Percentiles rank a stretch among this genome's conserved stretches.
These are phyloP conservation scores for Enteromius argenteus DNA, from an alignment of 2,797 vertebrate genomes.

Conservation along the genomic window DNA sequence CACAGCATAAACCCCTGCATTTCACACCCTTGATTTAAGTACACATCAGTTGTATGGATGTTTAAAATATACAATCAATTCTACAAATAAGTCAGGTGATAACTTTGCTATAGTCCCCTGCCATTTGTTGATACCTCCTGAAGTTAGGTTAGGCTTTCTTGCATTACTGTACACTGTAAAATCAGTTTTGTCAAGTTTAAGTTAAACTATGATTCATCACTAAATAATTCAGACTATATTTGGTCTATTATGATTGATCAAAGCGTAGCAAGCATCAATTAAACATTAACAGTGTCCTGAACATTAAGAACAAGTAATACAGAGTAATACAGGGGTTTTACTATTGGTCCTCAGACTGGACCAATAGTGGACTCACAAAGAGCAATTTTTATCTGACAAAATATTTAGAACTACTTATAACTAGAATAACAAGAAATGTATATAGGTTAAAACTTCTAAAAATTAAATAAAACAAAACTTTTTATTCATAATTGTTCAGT, in stretches of 20 bases:
- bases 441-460: neutral
- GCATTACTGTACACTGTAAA: neutral
- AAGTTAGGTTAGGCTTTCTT: neutral
- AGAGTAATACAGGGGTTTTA: neutral
- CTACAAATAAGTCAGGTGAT: neutral
- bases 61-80: neutral
- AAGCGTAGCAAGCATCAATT: neutral
- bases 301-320: neutral
- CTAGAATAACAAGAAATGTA: neutral
- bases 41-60: neutral
- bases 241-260: neutral
- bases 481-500: neutral
- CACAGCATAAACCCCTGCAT: neutral
- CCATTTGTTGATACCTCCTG: neutral
- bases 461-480: neutral
- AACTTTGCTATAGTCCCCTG: neutral
- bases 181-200: neutral
- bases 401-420: neutral
- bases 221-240: neutral
- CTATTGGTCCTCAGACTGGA: no score
- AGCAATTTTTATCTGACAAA: neutral
- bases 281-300: neutral
- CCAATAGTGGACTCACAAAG: neutral
- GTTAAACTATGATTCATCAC: neutral
- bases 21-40: constrained; percentile 6